A percentile compares a stretch with the other conserved stretches of the same genome.
Conservation (phyloP, 2,113 vertebrate species). For the Pteruthius melanotis region DNA sequence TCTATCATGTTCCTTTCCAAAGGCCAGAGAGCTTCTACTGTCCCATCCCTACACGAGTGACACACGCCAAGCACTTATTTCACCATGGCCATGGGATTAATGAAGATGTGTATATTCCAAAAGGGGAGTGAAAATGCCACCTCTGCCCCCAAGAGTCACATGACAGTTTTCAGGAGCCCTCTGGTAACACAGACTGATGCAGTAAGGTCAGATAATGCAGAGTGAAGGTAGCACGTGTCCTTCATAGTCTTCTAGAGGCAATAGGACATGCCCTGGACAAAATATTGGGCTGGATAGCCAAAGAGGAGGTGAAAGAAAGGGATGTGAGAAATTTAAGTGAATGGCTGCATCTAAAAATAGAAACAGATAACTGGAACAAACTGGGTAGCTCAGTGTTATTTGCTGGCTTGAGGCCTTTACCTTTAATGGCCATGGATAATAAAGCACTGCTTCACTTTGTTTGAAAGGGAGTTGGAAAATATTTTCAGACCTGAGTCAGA, state of each 20-base stretch:
- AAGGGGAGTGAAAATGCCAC: not conserved
- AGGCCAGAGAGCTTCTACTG: not conserved
- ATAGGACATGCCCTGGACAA: not conserved
- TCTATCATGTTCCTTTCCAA: not conserved
- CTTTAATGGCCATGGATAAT: not conserved
- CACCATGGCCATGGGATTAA: not conserved
- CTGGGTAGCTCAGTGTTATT: not conserved
- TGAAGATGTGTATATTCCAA: not conserved
- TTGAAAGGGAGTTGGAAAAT: not conserved
- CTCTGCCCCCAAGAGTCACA: not conserved
- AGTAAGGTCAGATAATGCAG: not conserved
- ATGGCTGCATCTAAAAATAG: not conserved
- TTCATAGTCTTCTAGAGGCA: not conserved
- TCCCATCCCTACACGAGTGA: not conserved
- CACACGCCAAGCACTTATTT: not conserved
- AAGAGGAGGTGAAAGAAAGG: not conserved
- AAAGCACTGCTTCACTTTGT: not conserved
- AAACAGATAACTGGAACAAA: not conserved
- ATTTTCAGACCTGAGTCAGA: not conserved
- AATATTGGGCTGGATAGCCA: not conserved
- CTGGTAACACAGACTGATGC: not conserved
- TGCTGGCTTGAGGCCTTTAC: not conserved
- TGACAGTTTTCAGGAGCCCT: not conserved
- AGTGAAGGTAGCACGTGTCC: fast-evolving
- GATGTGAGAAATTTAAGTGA: not conserved